Conservation (phyloP, 2,888 invertebrate genomes). For the Metopia argyrocephala region DNA sequence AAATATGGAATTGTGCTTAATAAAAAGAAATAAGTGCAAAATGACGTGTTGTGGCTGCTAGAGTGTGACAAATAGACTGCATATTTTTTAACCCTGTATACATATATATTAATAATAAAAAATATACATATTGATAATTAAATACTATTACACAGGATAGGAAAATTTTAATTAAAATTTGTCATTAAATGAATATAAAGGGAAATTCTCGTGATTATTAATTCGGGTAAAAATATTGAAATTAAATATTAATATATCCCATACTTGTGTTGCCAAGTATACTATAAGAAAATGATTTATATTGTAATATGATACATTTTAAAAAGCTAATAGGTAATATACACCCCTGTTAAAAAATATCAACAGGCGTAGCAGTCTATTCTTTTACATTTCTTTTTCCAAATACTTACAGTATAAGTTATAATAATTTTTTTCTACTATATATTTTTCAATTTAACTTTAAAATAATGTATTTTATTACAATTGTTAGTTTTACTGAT, state of each 20-base stretch:
- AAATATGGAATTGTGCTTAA: conserved; percentile 39
- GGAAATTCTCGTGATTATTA: neutral
- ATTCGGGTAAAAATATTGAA: neutral
- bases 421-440: too few relatives aligned
- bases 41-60: conserved; percentile 61
- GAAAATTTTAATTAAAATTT: neutral
- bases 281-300: neutral
- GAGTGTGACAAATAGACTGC: conserved; percentile 57
- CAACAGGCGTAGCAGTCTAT: conserved; percentile 10
- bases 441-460: too few relatives aligned
- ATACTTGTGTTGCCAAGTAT: conserved; percentile 33
- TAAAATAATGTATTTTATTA: too few relatives aligned
- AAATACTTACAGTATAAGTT: too few relatives aligned
- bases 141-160: conserved; percentile 28
- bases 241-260: neutral
- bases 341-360: conserved; percentile 2
- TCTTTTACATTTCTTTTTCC: too few relatives aligned
- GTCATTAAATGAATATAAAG: neutral
- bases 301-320: conserved; percentile 40
- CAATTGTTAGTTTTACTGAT: too few relatives aligned
- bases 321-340: conserved; percentile 10
- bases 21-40: conserved; percentile 43
- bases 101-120: conserved; percentile 24
- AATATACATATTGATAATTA: conserved; percentile 36
- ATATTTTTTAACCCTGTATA: conserved; percentile 47